A percentile compares a stretch with the other conserved stretches of the same genome.
Evolutionary conservation across 2,888 invertebrate species (phyloP).

Genomic region (Julus scanicus): DNA sequence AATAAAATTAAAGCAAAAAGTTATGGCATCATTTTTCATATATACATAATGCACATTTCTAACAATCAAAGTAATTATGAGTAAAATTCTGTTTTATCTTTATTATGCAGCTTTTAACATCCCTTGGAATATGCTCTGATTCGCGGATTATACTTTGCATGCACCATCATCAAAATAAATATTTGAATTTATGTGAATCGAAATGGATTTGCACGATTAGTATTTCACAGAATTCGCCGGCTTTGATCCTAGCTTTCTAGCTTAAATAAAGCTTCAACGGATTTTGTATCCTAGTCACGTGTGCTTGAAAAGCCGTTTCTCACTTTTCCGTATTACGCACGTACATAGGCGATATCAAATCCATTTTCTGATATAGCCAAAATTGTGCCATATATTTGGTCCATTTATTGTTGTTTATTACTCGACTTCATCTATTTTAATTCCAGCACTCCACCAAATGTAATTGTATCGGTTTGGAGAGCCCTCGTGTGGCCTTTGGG

Average conservation of each 20-base stretch:
- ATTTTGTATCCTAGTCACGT: conserved; percentile 20
- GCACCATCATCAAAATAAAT: not conserved
- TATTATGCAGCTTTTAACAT: not conserved
- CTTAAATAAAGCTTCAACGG: not conserved
- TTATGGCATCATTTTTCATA: too few species aligned
- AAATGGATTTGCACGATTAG: conserved; percentile 4
- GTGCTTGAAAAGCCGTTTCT: not conserved
- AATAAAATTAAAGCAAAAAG: too few species aligned
- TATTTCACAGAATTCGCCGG: not conserved
- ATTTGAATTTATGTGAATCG: not conserved
- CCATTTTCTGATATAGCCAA: conserved; percentile 45
- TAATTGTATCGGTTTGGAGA: conserved; percentile 43
- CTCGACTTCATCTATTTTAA: conserved; percentile 47
- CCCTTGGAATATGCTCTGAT: not conserved
- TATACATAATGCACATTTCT: not conserved
- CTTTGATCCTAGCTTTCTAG: not conserved
- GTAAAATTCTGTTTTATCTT: not conserved
- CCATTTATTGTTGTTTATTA: conserved; percentile 43
- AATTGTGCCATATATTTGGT: not conserved
- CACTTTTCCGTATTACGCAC: conserved; percentile 14
- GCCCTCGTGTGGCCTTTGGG: not conserved
- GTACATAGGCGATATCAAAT: conserved; percentile 30
- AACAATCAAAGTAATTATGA: conserved; percentile 6
- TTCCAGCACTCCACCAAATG: conserved; percentile 24
- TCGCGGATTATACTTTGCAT: not conserved